Base-by-base conservation (phyloP, 1,140 invertebrate species). In the Eriocheir sinensis region DNA sequence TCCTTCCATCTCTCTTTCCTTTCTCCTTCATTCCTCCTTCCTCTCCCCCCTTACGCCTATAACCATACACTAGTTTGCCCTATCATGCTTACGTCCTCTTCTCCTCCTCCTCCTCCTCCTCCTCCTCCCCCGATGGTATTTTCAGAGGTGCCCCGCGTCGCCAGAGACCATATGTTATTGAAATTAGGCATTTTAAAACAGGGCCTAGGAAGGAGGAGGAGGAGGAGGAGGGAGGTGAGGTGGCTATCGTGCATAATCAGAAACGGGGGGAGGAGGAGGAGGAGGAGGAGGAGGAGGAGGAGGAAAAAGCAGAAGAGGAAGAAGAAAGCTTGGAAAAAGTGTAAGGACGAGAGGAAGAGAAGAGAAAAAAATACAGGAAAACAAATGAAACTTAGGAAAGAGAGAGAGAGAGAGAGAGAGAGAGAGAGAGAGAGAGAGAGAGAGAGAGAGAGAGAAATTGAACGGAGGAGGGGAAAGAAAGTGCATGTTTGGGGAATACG, bases 141-240 rank as follows among this genome's bases (percentile, higher is more conserved):
- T 72, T 72, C 60, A 72, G 60, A 72, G 60, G 27, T n/a, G 27
- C 60, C 60, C 60, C 60, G 60, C 60, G 60, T n/a, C 21, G 60
- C 60, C 60, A 72, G 60, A 72, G 60, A 72, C 60, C 60, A 72
- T 72, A n/a, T n/a, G 60, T 72, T 72, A 72, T 72, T 72, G 60
- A 72, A 72, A 72, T 72, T 72, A 72, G 60, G n/a, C 60, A 72
- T 72, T 72, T 72, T 72, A 72, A 72, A 72, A 72, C 60, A 72
- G 60, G 60, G 60, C 60, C 1, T 21, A 72, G 60, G 27, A 72
- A n/a, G 60, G 27, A 21, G 60, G 60, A 4, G n/a, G 17, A 21
- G 21, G n/a, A n/a, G 21, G 21, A 72, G 21, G 27, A n/a, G 1
- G 12, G 3, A 0, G 27, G 60, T n/a, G n/a, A n/a, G n/a, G n/a